Conservation (phyloP, 2,888 invertebrate species). For the Opisthograptis luteolata region DNA sequence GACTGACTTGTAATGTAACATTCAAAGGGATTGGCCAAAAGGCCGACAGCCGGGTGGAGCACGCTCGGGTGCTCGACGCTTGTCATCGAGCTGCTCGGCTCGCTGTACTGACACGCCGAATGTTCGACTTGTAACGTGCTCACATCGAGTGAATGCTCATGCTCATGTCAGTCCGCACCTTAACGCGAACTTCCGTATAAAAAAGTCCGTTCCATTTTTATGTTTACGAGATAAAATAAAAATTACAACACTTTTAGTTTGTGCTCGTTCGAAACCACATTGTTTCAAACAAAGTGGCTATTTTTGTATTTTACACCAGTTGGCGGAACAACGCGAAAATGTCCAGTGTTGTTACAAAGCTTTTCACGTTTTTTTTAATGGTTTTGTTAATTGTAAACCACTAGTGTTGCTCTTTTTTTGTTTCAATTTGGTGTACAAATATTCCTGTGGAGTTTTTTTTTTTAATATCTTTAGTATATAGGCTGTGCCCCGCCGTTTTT, state of each 20-base stretch:
- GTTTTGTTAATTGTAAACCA: slow-evolving; percentile 33
- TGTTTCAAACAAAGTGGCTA: slow-evolving; percentile 23
- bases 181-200: slow-evolving; percentile 11
- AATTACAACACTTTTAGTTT: slow-evolving; percentile 27
- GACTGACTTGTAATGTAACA: too few species aligned
- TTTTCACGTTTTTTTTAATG: slow-evolving; percentile 29
- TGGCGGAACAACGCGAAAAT: too few species aligned
- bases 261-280: slow-evolving; percentile 24
- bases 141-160: too few species aligned
- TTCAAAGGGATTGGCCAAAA: too few species aligned
- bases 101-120: too few species aligned
- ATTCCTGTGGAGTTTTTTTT: background rate
- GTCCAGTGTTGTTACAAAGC: slow-evolving; percentile 6
- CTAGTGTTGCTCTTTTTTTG: slow-evolving; percentile 11
- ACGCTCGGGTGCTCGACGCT: too few species aligned
- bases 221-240: slow-evolving; percentile 22
- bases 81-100: too few species aligned
- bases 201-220: slow-evolving; percentile 20
- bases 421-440: background rate
- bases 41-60: too few species aligned
- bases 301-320: too few species aligned
- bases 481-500: too few species aligned
- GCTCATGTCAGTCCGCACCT: too few species aligned
- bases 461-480: background rate
- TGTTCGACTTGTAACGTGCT: too few species aligned